Evolutionary conservation across 53 echinoderm and acorn worm genomes (phyloP), one percentile per base, ranked within the genome.

Genomic region (Hippasteria phrygiana): DNA sequence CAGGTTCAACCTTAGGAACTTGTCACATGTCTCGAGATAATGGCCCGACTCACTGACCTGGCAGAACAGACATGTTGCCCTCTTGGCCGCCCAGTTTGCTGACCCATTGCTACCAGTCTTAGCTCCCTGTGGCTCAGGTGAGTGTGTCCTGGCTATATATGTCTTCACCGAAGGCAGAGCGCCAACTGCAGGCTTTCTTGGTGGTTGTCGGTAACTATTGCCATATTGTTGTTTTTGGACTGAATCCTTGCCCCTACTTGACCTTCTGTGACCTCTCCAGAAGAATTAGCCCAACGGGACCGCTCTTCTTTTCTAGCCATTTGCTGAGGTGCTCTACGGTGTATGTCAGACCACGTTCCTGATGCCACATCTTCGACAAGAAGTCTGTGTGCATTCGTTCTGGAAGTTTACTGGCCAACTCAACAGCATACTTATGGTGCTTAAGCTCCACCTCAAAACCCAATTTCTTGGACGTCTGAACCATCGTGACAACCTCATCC

Each of bases 11-110:
- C 4, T 8, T 24, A 59, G 4, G 24, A 59, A 59, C 59, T 59
- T 59, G 9, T 8, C 20, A 24, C 59, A 59, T 59, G 59, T 59
- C 56, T 66, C 67, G 4, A 66, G 67, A 20, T 66, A 66, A 66
- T 66, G 67, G 3, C 67, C 67, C 14, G 71, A 38, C 20, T 71
- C 71, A 39, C 20, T 31, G 29, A 64, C 64, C 33, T 64, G 64
- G 64, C 64, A 64, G 64, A 64, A 64, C 64, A 64, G 33, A 64
- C 64, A 64, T 4, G 64, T 64, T 33, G 64, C 71, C 16, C 40
- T 37, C 20, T 71, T 71, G 37, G 71, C 71, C 39, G 71, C 71
- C 64, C 28, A 64, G 64, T 64, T 13, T 31, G 64, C 33, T 31
- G 64, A 64, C 64, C 54, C 8, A 54, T 16, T 54, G 54, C 54